phyloP scores from a whole-genome alignment of 2,113 vertebrate species.

The Hippolais icterina region DNA sequence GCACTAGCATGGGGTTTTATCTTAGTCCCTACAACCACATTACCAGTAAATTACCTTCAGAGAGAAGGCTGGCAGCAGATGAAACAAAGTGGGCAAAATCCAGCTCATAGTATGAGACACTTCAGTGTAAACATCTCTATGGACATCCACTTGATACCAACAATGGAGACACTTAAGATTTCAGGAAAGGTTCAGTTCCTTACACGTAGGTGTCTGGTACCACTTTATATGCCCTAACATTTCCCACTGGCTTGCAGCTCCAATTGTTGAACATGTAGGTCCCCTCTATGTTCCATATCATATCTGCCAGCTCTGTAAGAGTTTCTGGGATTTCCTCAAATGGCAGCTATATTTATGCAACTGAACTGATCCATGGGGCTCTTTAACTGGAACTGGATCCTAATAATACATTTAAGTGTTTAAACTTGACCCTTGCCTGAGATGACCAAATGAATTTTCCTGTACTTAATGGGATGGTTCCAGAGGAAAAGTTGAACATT shows the following conservation, averaged over 20 bases:
- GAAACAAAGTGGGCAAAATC: not conserved
- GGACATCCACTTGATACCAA: not conserved
- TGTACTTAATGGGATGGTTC: not conserved
- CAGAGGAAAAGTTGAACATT: not conserved
- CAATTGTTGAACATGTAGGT: not conserved
- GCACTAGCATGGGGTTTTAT: not conserved
- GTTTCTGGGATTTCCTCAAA: not conserved
- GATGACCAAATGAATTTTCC: not conserved
- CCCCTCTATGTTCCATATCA: not conserved
- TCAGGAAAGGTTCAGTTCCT: not conserved
- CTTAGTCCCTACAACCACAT: not conserved
- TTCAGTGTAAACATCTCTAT: not conserved
- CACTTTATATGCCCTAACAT: not conserved
- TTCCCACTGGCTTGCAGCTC: not conserved
- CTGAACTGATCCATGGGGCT: not conserved
- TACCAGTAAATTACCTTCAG: not conserved
- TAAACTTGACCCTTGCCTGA: not conserved
- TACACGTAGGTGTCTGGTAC: fast-evolving
- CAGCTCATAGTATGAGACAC: not conserved
- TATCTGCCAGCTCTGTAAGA: not conserved
- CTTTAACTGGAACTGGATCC: not conserved
- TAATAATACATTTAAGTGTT: not conserved
- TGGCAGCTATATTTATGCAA: not conserved
- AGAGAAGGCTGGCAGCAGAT: not conserved
- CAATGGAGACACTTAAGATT: not conserved